Evolutionary conservation across 1,140 invertebrate species (phyloP), one percentile per base, ranked within the genome.

Genomic region (Magallana angulata): DNA sequence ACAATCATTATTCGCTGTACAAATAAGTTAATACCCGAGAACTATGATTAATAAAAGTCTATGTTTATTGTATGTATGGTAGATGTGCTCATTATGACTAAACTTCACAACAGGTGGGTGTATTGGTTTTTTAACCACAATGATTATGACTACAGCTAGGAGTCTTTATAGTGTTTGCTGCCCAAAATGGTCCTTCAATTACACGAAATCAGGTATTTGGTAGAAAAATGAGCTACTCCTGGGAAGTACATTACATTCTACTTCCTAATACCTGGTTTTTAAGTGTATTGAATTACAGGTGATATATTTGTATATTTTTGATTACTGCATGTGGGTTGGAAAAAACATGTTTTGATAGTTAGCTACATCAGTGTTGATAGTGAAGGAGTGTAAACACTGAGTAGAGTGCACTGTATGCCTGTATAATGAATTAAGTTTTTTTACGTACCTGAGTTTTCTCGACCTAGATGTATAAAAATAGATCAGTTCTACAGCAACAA

Each of bases 381-480:
- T n/a, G 16, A 18, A 64, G 18, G 8, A 76, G 24, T 30, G 68
- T 76, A 76, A 76, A 76, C 24, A 76, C 24, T 76, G 68, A 30
- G 24, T 76, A 76, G 36, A 76, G 68, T 76, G 68, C 68, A 76
- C 18, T 62, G 60, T 60, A n/a, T 71, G 68, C 68, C 68, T 2
- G 68, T 36, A 76, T 76, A 76, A 76, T 12, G 24, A 12, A 68
- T 68, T 68, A 30, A 76, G 68, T 76, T 6, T 30, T 76, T 76
- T 76, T 76, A 76, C 68, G 68, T 76, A 76, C 68, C 68, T 76
- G 68, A 76, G 60, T 62, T 62, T 62, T 62, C 36, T 62, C n/a
- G 60, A 62, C 60, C 60, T 62, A 62, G 68, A 36, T 30, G 68
- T 24, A 76, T 76, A 76, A 76, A 76, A 76, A 76, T 76, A 76